Evolutionary conservation across 53 echinoderm and acorn worm species (phyloP), one percentile per base, ranked within the genome.

Genomic region (Arbacia lixula): DNA sequence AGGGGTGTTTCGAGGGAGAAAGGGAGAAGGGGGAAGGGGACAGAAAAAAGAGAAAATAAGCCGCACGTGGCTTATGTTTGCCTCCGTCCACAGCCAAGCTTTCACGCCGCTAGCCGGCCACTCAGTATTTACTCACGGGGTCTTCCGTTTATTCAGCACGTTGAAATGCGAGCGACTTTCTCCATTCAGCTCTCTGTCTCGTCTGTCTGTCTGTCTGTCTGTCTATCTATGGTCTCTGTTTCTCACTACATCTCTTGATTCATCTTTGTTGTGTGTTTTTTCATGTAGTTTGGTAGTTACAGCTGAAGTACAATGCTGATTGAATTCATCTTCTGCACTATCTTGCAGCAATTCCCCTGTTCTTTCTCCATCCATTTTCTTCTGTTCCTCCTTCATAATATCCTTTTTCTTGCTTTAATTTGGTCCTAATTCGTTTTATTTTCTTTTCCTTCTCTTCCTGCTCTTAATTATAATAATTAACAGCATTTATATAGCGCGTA

Each of bases 51-150:
- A 4, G 11, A 46, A 69, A 69, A 69, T 35, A 5, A 16, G 30
- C 12, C 57, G 77, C 77, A 58, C 77, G 77, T 77, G 77, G 77
- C 77, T 3, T 14, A 12, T 77, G 77, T 77, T 77, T 77, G 77
- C 58, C 21, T 36, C 12, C 57, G 26, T 38, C 10, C 39, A 22
- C 6, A 20, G n/a, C n/a, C n/a, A n/a, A 2, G 77, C 77, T 77
- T 77, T 77, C 60, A 37, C 74, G 52, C 51, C 6, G 57, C 17
- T 40, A 21, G 77, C 56, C 58, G 57, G 77, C 34, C 57, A 39
- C 57, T 38, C 77, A 57, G 36, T 77, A 38, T 77, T 77, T 56
- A 77, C 77, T 77, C 77, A 77, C 77, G 28, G 58, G 77, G 21
- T 58, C n/a, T 36, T 58, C 25, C 58, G 77, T 77, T 77, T 77